These are phyloP conservation scores for Nomada lathburiana DNA, from an alignment of 2,888 invertebrate genomes.

Conservation along the genomic window DNA sequence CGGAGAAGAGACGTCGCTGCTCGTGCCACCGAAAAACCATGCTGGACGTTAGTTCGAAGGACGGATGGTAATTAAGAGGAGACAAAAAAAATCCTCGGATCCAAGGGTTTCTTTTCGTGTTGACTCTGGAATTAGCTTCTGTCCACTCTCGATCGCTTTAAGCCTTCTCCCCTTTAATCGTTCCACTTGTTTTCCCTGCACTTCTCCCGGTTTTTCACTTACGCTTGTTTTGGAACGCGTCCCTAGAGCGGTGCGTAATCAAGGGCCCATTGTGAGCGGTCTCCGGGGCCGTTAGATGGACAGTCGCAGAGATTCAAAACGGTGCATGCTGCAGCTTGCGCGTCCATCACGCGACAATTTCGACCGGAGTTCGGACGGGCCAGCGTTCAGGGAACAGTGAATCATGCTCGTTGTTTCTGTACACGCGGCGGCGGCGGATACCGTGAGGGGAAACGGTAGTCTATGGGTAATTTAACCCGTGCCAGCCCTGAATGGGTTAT, in stretches of 20 bases:
- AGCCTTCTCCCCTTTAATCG: not conserved
- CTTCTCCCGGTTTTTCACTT: constrained; percentile 44
- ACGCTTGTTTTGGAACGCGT: constrained; percentile 55
- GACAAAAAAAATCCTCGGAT: constrained; percentile 43
- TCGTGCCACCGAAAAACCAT: constrained; percentile 11
- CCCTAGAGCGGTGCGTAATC: constrained; percentile 59
- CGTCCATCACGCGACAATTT: constrained; percentile 57
- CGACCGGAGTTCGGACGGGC: constrained; percentile 27
- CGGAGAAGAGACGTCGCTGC: not conserved
- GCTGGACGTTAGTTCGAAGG: constrained; percentile 13
- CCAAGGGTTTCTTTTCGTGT: not conserved
- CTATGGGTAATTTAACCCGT: constrained; percentile 80
- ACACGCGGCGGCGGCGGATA: constrained; percentile 42
- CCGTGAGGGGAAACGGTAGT: constrained; percentile 55
- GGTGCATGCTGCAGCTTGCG: constrained; percentile 40
- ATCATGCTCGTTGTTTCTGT: constrained; percentile 74
- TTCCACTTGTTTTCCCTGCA: not conserved
- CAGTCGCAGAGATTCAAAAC: constrained; percentile 30
- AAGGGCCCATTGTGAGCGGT: constrained; percentile 64
- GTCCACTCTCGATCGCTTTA: not conserved
- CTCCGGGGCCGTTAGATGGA: constrained; percentile 52
- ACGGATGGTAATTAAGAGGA: constrained; percentile 54
- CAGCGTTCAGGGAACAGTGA: constrained; percentile 60
- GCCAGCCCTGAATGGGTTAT: constrained; percentile 80
- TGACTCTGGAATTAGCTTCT: not conserved